Evolutionary conservation across 2,113 vertebrate genomes (phyloP), one percentile per base, ranked within the genome.

Genomic region (Synchiropus splendidus): DNA sequence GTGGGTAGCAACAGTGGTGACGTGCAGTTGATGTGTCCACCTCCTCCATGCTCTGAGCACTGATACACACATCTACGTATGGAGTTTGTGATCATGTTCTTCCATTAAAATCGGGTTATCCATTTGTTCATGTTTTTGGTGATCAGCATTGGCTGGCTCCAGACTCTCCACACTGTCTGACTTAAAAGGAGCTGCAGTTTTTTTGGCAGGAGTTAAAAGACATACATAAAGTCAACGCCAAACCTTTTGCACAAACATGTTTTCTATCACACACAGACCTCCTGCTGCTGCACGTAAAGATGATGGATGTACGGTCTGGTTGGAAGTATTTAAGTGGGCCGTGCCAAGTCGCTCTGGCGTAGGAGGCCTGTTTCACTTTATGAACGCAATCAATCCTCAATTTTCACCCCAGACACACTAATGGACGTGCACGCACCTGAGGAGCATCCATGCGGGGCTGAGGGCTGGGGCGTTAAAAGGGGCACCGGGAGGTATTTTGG

Each of bases 351-450:
- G 61, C 54, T 36, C 61, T 80, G 75, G 61, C 74, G 60, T 46
- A 49, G 61, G 52, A 67, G 81, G 69, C 73, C 78, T 66, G 72
- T 77, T 72, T 64, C 54, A 52, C 63, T 82, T 85, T 83, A 82
- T 83, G 80, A 79, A 84, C 70, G 55, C 77, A 77, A 82, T 85
- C 79, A 82, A 80, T 82, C 77, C 79, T 79, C 56, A 44, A 42
- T 64, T 36, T 15, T 35, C 16, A 45, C 17, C 16, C 51, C 45
- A 48, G 48, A 36, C 66, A 51, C 44, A 58, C 48, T 16, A 10
- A 12, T 21, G 12, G 47, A 49, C 36, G 2, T 31, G 30, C 57
- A 2, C 53, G 63, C 70, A 81, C 80, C 79, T 78, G 70, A 76
- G 72, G 64, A 47, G 51, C 50, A 51, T 51, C 61, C 44, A 31